phyloP scores from a whole-genome alignment of 1,140 invertebrate genomes.

The Pseudoatta argentina region DNA sequence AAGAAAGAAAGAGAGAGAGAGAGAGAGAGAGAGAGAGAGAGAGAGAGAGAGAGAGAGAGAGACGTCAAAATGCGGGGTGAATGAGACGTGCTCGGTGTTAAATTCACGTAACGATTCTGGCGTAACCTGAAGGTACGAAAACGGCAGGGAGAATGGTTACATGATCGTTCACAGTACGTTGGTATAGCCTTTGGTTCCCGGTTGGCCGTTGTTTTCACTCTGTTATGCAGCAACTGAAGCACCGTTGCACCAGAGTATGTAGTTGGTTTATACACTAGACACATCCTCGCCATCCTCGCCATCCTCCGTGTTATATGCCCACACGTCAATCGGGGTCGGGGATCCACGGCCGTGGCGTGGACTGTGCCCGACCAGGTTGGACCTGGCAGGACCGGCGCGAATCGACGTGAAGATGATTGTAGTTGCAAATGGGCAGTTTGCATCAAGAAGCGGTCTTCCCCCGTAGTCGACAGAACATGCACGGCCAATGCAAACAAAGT shows the following conservation, averaged over 20 bases:
- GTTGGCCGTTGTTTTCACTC: slow-evolving; percentile 82
- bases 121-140: slow-evolving; percentile 46
- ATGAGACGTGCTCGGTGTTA: slow-evolving; percentile 64
- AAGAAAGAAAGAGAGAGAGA: not conserved
- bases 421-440: slow-evolving; percentile 86
- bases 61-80: slow-evolving; percentile 35
- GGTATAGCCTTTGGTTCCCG: slow-evolving; percentile 81
- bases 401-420: slow-evolving; percentile 84
- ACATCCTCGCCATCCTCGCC: slow-evolving; percentile 49
- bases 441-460: slow-evolving; percentile 82
- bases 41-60: slow-evolving; percentile 24
- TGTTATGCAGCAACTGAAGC: slow-evolving; percentile 83
- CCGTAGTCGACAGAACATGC: slow-evolving; percentile 79
- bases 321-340: slow-evolving; percentile 73
- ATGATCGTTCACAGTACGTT: slow-evolving; percentile 72
- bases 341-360: slow-evolving; percentile 69
- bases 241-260: slow-evolving; percentile 78
- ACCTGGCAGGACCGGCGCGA: slow-evolving; percentile 71
- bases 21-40: slow-evolving; percentile 13
- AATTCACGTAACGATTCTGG: slow-evolving; percentile 66
- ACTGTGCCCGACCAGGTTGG: slow-evolving; percentile 47
- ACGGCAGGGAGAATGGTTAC: slow-evolving; percentile 64
- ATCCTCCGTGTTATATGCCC: slow-evolving; percentile 61
- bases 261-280: slow-evolving; percentile 83
- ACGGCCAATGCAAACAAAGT: slow-evolving; percentile 84